Base-by-base conservation (phyloP, 2,888 invertebrate species). In the Scaptomyza cyrtandrae region DNA sequence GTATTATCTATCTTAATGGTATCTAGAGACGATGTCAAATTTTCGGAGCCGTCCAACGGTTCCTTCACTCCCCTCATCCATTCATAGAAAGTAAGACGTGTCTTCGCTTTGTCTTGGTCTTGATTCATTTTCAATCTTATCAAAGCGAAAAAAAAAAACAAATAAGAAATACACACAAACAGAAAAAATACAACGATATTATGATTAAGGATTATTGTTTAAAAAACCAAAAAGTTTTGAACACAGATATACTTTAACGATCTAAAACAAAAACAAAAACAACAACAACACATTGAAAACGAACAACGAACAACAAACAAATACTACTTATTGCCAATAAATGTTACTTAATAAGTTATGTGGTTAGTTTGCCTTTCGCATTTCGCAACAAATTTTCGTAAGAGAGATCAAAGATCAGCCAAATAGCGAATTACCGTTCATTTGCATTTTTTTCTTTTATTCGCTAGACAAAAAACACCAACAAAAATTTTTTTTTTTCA, bases 1-100 rank as follows among this genome's bases (percentile, higher is more conserved):
- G 1, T 2, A 19, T 19, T 19, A 2, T 2, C 19, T 19, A 19
- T 19, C 2, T 19, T 19, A 19, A 95, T 93, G 13, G 94, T 93
- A 1, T 13, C 1, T 10, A 1, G n/a, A 37, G 1, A 1, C 19
- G 19, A 19, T 19, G 1, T 2, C 19, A 19, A 19, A 6, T n/a
- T 37, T 10, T 37, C n/a, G 37, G 37, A 1, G 19, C 19, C 19
- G 19, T 19, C 19, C 19, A 19, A 1, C 19, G 19, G 19, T 1
- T 1, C 2, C 2, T 19, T 19, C 19, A 1, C 19, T 1, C 19
- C 19, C 19, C 19, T 19, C 2, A 19, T 19, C 19, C 19, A 19
- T 1, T 1, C 19, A 19, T 1, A 1, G 19, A 19, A 19, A 19
- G n/a, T n/a, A n/a, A n/a, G n/a, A n/a, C n/a, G n/a, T n/a, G 24